These are phyloP conservation scores for Bubalus kerabau DNA, from an alignment of 2,113 vertebrate species.

Conservation along the genomic window DNA sequence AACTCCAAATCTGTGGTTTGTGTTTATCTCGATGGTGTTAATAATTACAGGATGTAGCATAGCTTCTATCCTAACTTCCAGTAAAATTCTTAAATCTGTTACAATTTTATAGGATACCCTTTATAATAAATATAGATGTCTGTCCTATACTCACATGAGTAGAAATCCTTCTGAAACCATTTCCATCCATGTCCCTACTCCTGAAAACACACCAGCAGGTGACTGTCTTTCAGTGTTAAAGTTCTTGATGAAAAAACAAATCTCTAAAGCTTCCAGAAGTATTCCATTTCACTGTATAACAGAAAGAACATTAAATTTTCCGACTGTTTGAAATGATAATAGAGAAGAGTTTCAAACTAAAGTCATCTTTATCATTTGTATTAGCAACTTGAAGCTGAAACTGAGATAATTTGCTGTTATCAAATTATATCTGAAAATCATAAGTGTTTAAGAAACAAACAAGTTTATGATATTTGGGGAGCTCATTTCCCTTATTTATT, in stretches of 20 bases:
- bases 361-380: neutral
- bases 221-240: neutral
- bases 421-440: neutral
- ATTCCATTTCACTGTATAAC: neutral
- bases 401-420: neutral
- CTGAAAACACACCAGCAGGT: neutral
- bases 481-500: neutral
- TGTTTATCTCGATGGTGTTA: neutral
- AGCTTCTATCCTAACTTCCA: neutral
- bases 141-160: neutral
- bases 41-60: neutral
- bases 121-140: neutral
- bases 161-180: neutral
- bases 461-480: neutral
- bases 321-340: neutral
- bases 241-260: neutral
- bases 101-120: neutral
- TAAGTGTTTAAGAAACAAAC: slow-evolving; percentile 2
- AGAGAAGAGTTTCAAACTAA: neutral
- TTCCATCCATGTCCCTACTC: neutral
- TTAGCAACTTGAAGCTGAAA: neutral
- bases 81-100: slow-evolving; percentile 23
- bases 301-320: neutral
- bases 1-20: slow-evolving; percentile 16
- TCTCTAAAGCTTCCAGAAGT: neutral